phyloP scores from a whole-genome alignment of 2,797 vertebrate genomes.

The Tarsius wallacei region DNA sequence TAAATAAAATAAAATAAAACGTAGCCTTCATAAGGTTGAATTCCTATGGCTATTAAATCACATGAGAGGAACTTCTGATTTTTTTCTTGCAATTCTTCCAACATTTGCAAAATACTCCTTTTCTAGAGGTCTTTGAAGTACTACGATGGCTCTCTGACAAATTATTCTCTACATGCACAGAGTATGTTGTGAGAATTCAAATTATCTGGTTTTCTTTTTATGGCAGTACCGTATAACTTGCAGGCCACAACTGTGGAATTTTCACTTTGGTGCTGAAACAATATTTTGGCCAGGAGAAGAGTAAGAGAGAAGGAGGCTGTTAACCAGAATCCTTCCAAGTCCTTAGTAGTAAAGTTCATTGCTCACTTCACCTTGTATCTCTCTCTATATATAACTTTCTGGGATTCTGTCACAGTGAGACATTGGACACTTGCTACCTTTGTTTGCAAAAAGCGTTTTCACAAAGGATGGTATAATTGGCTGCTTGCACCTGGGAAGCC shows the following conservation, averaged over 20 bases:
- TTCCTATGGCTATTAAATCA: background rate
- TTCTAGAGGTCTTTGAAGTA: background rate
- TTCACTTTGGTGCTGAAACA: background rate
- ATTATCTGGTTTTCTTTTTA: background rate
- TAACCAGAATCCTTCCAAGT: background rate
- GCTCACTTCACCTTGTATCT: no score
- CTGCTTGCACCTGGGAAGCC: background rate
- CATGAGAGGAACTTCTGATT: background rate
- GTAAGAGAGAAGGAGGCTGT: background rate
- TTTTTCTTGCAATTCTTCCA: background rate
- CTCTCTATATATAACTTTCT: background rate
- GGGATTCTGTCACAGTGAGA: background rate
- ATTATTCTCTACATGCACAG: background rate
- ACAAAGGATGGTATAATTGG: background rate
- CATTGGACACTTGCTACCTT: background rate
- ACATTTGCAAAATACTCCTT: background rate
- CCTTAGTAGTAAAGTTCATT: background rate
- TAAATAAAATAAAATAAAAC: no score
- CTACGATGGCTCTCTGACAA: background rate
- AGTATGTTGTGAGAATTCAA: background rate
- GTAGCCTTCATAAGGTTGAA: background rate
- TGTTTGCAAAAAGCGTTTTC: constrained; percentile 36
- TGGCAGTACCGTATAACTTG: background rate
- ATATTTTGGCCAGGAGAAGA: background rate
- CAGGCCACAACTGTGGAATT: no score